Conservation (phyloP, 2,888 invertebrate species). For the Hedya salicella region DNA sequence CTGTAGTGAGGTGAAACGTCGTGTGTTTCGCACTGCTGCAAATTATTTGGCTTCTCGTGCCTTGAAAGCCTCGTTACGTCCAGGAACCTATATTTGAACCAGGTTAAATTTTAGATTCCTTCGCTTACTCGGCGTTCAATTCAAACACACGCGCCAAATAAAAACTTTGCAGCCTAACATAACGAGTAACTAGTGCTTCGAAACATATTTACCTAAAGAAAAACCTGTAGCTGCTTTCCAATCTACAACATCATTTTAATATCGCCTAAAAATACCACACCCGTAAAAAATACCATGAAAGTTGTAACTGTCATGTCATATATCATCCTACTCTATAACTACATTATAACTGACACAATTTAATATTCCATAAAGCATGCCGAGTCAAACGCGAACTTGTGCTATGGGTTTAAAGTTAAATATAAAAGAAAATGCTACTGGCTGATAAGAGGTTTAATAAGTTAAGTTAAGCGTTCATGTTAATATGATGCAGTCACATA, state of each 20-base stretch:
- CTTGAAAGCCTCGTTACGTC: too few species aligned
- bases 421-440: neutral
- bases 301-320: constrained; percentile 37
- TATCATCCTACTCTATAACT: constrained; percentile 24
- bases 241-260: constrained; percentile 20
- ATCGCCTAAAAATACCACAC: constrained; percentile 29
- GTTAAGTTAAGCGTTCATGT: neutral
- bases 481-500: constrained; percentile 29
- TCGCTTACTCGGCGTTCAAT: too few species aligned
- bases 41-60: too few species aligned
- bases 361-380: neutral
- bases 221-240: neutral
- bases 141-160: too few species aligned
- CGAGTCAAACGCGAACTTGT: neutral
- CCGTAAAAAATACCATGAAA: constrained; percentile 37
- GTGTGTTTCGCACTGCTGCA: too few species aligned
- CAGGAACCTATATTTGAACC: too few species aligned
- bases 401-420: neutral
- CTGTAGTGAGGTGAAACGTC: too few species aligned
- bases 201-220: neutral
- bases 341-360: neutral
- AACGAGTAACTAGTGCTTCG: too few species aligned
- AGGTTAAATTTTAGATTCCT: too few species aligned
- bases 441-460: neutral
- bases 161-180: too few species aligned